Conservation (phyloP, 1,140 invertebrate genomes). For the Stenopsyche tienmushanensis region DNA sequence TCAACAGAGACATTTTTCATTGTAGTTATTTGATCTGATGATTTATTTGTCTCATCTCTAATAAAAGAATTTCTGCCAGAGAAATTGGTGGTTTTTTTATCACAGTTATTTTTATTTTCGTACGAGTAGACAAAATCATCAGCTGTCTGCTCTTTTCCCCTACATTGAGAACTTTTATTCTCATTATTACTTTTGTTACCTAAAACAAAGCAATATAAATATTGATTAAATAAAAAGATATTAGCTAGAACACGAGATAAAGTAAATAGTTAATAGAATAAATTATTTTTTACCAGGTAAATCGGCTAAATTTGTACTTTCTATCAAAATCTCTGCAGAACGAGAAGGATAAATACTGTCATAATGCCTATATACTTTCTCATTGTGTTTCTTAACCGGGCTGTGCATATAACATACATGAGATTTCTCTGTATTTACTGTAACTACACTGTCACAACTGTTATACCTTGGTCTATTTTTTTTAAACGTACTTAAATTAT, state of each 20-base stretch:
- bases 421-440: conserved; percentile 29
- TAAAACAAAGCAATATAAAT: background rate
- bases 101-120: background rate
- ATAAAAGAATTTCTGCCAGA: background rate
- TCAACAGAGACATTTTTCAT: background rate
- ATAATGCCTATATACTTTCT: background rate
- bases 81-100: background rate
- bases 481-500: background rate
- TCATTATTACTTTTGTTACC: conserved; percentile 6
- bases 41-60: background rate
- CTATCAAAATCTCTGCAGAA: conserved; percentile 13
- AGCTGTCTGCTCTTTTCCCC: background rate
- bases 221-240: background rate
- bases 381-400: background rate
- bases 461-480: conserved; percentile 14
- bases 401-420: conserved; percentile 5
- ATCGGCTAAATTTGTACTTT: conserved; percentile 32
- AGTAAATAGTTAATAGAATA: background rate
- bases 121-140: background rate
- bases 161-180: background rate
- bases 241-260: background rate
- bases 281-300: conserved; percentile 16
- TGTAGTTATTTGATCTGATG: background rate
- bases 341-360: background rate
- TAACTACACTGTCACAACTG: conserved; percentile 31